Conservation (phyloP, 1,140 invertebrate species). For the Sminthurinus signatus region DNA sequence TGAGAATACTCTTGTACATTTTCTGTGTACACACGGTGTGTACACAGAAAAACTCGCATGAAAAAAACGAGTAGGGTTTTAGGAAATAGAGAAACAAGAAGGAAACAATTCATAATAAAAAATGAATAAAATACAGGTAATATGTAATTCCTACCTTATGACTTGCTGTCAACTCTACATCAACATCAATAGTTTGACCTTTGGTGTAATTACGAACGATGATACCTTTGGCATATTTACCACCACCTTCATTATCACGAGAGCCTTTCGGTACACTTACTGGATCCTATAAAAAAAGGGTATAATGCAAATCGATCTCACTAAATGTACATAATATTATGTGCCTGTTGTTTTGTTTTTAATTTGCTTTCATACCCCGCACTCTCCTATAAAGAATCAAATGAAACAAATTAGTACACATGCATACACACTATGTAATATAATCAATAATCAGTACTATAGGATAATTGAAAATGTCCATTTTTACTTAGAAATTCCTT, state of each 20-base stretch:
- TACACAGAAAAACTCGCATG: not conserved
- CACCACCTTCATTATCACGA: slow-evolving; percentile 53
- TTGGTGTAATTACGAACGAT: slow-evolving; percentile 46
- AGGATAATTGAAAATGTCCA: too few relatives aligned
- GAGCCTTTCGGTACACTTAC: too few relatives aligned
- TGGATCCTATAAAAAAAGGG: too few relatives aligned
- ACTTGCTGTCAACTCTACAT: slow-evolving; percentile 19
- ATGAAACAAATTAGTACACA: too few relatives aligned
- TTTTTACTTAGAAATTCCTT: too few relatives aligned
- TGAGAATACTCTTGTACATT: not conserved
- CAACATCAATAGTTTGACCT: slow-evolving; percentile 42
- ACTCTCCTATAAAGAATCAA: too few relatives aligned
- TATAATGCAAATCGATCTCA: too few relatives aligned
- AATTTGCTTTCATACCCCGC: too few relatives aligned
- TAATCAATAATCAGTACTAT: too few relatives aligned
- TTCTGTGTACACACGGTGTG: not conserved
- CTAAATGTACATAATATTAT: too few relatives aligned
- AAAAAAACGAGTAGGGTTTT: not conserved
- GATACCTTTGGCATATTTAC: slow-evolving; percentile 49
- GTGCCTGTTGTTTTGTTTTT: too few relatives aligned
- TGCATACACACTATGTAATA: too few relatives aligned
- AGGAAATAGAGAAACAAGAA: not conserved
- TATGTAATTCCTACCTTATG: slow-evolving; percentile 6
- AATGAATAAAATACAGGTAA: not conserved
- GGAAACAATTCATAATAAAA: not conserved